These are phyloP conservation scores for Allobates femoralis DNA, from an alignment of 2,797 vertebrate genomes.

Conservation along the genomic window DNA sequence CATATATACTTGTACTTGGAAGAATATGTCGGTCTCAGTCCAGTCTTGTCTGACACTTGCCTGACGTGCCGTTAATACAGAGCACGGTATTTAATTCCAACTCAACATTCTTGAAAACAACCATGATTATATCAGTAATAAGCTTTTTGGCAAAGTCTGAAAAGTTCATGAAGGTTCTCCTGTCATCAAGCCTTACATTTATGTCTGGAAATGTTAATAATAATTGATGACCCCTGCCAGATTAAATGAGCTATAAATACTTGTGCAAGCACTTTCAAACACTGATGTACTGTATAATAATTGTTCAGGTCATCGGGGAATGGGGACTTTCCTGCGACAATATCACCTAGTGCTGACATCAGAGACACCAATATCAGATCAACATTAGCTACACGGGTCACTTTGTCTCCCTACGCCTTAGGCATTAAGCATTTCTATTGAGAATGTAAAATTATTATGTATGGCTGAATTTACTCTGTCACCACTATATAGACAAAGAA, in stretches of 20 bases:
- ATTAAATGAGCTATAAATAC: constrained; percentile 52
- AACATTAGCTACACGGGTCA: constrained; percentile 14
- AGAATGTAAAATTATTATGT: constrained; percentile 47
- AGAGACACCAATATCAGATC: constrained; percentile 29
- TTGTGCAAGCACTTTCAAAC: constrained; percentile 9
- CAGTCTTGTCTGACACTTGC: not conserved
- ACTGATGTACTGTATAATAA: constrained; percentile 36
- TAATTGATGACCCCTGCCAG: constrained; percentile 55
- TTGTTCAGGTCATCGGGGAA: constrained; percentile 32
- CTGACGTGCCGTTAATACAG: not conserved
- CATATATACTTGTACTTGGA: not conserved
- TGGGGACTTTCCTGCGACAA: constrained; percentile 31
- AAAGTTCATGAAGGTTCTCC: constrained; percentile 41
- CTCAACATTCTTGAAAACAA: constrained; percentile 26
- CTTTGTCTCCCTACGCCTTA: constrained; percentile 32
- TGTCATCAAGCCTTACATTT: constrained; percentile 48
- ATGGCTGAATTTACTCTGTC: constrained; percentile 48
- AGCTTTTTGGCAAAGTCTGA: constrained; percentile 35
- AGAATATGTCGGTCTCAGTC: not conserved
- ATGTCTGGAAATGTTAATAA: constrained; percentile 55
- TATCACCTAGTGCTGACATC: constrained; percentile 49
- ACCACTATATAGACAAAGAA: constrained; percentile 47
- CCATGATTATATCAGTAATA: constrained; percentile 29
- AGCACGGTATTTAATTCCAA: constrained; percentile 8
- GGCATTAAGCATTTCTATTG: constrained; percentile 27